Evolutionary conservation across 2,888 invertebrate species (phyloP), one percentile per base, ranked within the genome.

Genomic region (Acleris laterana): DNA sequence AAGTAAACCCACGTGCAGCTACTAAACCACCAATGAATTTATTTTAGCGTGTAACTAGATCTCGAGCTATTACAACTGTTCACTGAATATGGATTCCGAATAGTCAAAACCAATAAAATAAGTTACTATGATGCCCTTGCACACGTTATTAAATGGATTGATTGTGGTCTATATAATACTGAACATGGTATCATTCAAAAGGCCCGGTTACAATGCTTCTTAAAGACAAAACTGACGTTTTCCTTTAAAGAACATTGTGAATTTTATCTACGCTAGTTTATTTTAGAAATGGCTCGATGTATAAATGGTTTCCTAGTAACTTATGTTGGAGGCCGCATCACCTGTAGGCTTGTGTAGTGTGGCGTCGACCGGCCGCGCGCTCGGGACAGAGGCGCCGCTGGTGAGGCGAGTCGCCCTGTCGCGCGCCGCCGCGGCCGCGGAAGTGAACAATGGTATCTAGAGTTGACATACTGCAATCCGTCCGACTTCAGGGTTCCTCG

Each of bases 381-480:
- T n/a, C n/a, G n/a, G 25, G 25, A 25, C 22, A 3, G 22, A 22
- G 22, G 0, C 25, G 25, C 25, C 25, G 25, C 25, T 22, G 25
- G 5, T n/a, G n/a, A 5, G 25, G 25, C 25, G 25, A 25, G 25
- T 5, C 25, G 6, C 13, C 16, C 22, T 16, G 42, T 22, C 1
- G 16, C 17, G 19, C 48, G 7, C 19, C 11, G 50, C 38, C 50
- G 61, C 56, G 50, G 58, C 49, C 25, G n/a, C 17, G 28, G 56
- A 56, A 56, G 62, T 78, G 80, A 81, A 81, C 82, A 87, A 90
- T 90, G 90, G 89, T 86, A 85, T 82, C 87, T 90, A 91, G 92
- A 92, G 92, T 93, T 93, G 92, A 91, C 85, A 88, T 87, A 87
- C 88, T 85, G 88, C 82, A 78, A 79, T 80, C 83, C 84, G 84